Percentiles rank a stretch among this genome's conserved stretches.
Evolutionary conservation across 1,140 invertebrate species (phyloP).

Genomic region (Anoplophora glabripennis): DNA sequence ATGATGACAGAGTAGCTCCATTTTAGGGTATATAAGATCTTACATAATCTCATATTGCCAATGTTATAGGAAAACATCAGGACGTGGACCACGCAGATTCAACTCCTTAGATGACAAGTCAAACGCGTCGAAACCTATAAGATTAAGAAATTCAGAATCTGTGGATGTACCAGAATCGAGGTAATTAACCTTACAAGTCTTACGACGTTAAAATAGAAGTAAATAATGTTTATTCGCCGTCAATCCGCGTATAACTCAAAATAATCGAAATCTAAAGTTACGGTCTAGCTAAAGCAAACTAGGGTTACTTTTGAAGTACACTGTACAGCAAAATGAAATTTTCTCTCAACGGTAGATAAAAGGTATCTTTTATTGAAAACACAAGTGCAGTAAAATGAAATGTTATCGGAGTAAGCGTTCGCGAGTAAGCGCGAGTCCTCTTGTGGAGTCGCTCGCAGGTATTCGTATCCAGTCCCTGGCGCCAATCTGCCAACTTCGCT

Average conservation of each 20-base stretch:
- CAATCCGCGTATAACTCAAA: background rate
- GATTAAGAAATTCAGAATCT: constrained; percentile 24
- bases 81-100: constrained; percentile 18
- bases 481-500: no score
- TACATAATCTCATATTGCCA: background rate
- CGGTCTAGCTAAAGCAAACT: background rate
- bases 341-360: no score
- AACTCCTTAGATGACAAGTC: constrained; percentile 26
- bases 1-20: no score
- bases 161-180: constrained; percentile 3
- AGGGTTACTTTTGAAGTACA: background rate
- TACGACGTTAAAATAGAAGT: background rate
- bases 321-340: no score
- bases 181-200: constrained; percentile 4
- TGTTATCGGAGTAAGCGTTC: no score
- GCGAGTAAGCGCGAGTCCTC: no score
- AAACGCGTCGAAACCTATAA: constrained; percentile 11
- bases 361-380: no score
- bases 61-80: constrained; percentile 8
- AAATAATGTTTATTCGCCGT: background rate
- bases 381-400: no score
- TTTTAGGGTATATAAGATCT: no score
- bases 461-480: no score
- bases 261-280: background rate
- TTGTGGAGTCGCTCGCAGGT: no score